Percentiles rank a stretch among this genome's conserved stretches.
Conservation (phyloP, 2,113 vertebrate genomes). For the Caloenas nicobarica region DNA sequence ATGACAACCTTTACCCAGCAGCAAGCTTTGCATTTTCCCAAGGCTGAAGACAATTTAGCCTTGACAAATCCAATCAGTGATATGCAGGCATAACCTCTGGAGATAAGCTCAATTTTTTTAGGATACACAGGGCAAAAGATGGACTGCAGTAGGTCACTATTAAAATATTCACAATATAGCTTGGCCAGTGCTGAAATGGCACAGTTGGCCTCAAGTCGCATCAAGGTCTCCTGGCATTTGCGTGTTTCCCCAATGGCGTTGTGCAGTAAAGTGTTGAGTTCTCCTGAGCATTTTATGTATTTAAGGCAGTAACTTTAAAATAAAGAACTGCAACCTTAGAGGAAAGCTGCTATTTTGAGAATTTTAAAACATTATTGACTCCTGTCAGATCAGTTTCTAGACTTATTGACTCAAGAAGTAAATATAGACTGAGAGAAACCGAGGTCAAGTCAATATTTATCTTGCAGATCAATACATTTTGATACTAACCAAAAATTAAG, state of each 20-base stretch:
- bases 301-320: slow-evolving; percentile 63
- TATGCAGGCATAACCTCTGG: neutral
- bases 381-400: slow-evolving; percentile 78
- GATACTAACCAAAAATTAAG: slow-evolving; percentile 75
- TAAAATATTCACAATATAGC: slow-evolving; percentile 30
- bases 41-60: slow-evolving; percentile 14
- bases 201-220: neutral
- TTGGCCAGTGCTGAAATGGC: slow-evolving; percentile 38
- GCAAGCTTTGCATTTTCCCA: slow-evolving; percentile 17
- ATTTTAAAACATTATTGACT: slow-evolving; percentile 78
- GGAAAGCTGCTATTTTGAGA: slow-evolving; percentile 72
- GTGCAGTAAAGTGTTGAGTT: slow-evolving; percentile 36
- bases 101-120: neutral
- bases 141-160: slow-evolving; percentile 13
- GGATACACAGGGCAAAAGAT: neutral
- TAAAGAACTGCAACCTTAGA: slow-evolving; percentile 58
- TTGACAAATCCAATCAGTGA: slow-evolving; percentile 24
- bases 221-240: neutral
- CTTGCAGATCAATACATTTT: slow-evolving; percentile 77
- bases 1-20: slow-evolving; percentile 11
- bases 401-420: slow-evolving; percentile 78
- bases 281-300: slow-evolving; percentile 29
- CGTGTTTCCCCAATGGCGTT: neutral
- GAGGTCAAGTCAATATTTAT: slow-evolving; percentile 82
- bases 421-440: slow-evolving; percentile 77